Conservation (phyloP, 2,888 invertebrate species). For the Linhomoeus sp. region DNA sequence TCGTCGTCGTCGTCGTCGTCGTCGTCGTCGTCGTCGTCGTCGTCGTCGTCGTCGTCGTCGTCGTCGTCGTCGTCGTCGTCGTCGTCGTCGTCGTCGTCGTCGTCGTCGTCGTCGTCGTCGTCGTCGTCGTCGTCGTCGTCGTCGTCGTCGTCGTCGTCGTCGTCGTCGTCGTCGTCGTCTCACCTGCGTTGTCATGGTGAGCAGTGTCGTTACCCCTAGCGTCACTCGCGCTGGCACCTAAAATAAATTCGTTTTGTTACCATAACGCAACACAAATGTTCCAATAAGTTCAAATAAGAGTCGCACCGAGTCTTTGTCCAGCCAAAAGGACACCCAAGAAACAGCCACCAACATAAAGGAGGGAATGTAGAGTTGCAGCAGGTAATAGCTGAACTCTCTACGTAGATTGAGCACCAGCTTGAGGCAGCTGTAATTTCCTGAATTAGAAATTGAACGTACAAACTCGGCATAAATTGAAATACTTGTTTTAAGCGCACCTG, state of each 20-base stretch:
- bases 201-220: conserved; percentile 72
- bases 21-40: too few species aligned
- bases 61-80: too few species aligned
- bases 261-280: too few species aligned
- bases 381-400: conserved; percentile 91
- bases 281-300: too few species aligned
- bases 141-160: too few species aligned
- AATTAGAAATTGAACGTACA: neutral
- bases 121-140: too few species aligned
- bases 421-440: conserved; percentile 59
- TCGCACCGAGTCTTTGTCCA: conserved; percentile 1
- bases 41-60: too few species aligned
- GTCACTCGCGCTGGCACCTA: conserved; percentile 8
- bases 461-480: neutral
- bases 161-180: neutral
- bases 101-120: too few species aligned
- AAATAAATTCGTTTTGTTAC: conserved; percentile 2
- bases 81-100: too few species aligned
- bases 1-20: too few species aligned
- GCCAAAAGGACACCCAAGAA: conserved; percentile 61
- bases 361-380: conserved; percentile 95
- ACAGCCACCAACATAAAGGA: conserved; percentile 46
- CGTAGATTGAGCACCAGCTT: conserved; percentile 86
- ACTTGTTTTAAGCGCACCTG: conserved; percentile 42
- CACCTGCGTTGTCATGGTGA: conserved; percentile 64